These are phyloP conservation scores for Lithophane semibrunnea DNA, from an alignment of 2,888 invertebrate genomes.

Conservation along the genomic window DNA sequence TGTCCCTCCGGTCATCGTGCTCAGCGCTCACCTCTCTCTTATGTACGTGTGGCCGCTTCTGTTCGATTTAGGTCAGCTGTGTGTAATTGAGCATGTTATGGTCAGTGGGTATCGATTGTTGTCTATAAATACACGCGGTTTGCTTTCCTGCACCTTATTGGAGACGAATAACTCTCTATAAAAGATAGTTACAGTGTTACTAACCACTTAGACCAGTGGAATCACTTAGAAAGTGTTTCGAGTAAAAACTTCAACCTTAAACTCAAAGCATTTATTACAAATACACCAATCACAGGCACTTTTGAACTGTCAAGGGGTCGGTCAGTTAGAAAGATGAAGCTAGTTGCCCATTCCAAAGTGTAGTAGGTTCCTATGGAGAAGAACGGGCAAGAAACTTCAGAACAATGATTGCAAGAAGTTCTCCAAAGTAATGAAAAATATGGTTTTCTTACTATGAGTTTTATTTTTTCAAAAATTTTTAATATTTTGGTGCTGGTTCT, in stretches of 20 bases:
- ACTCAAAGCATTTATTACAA: no score
- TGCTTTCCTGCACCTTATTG: constrained; percentile 81
- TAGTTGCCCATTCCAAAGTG: no score
- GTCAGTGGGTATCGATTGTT: constrained; percentile 67
- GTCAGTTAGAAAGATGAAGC: no score
- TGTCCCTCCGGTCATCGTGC: constrained; percentile 35
- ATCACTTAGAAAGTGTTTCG: not conserved
- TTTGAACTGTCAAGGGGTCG: no score
- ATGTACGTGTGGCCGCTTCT: constrained; percentile 44
- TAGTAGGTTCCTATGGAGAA: no score
- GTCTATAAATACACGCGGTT: constrained; percentile 74
- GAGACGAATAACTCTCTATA: constrained; percentile 16
- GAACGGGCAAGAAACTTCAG: not conserved
- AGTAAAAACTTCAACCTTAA: not conserved
- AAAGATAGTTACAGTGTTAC: not conserved
- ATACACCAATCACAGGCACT: no score
- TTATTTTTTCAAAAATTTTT: not conserved
- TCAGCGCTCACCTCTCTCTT: constrained; percentile 21
- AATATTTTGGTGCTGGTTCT: not conserved
- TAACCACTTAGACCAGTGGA: not conserved
- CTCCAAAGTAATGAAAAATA: not conserved
- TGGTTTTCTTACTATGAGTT: no score
- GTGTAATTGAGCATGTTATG: constrained; percentile 53
- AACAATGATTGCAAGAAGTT: not conserved
- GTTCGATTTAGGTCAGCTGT: constrained; percentile 51